These are phyloP conservation scores for Heptranchias perlo DNA, from an alignment of 2,113 vertebrate species.

Conservation along the genomic window DNA sequence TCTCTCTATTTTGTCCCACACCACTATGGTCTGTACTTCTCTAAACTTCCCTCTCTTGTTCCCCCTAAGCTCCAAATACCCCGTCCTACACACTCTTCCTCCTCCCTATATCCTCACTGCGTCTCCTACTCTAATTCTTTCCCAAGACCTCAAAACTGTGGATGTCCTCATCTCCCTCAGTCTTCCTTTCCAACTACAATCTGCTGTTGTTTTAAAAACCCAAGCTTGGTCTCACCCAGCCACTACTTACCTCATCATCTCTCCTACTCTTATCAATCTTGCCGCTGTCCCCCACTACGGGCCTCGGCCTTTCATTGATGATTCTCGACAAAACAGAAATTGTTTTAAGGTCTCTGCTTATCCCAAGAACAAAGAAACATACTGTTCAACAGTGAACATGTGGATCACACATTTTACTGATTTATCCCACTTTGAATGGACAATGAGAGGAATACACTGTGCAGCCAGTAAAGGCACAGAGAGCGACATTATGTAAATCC, in stretches of 20 bases:
- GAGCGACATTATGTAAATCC: background rate
- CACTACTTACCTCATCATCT: background rate
- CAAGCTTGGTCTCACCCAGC: background rate
- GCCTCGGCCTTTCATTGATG: background rate
- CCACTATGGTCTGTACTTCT: background rate
- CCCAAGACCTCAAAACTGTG: background rate
- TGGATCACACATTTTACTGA: constrained; percentile 14
- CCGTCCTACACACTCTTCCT: background rate
- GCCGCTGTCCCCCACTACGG: background rate
- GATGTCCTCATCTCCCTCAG: background rate
- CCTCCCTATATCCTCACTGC: background rate
- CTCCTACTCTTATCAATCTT: background rate
- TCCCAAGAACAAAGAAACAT: background rate
- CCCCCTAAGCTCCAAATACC: background rate
- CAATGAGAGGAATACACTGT: background rate
- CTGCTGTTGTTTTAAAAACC: background rate
- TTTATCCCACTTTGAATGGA: background rate
- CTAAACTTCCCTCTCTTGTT: background rate
- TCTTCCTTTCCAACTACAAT: background rate
- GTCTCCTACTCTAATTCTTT: background rate
- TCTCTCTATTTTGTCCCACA: background rate
- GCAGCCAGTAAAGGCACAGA: background rate
- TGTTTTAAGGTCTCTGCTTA: background rate
- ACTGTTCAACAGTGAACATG: background rate
- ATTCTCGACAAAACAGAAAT: background rate